Percentiles rank a stretch among this genome's conserved stretches.
phyloP scores from a whole-genome alignment of 2,888 invertebrate species.

The Smittia sp. region DNA sequence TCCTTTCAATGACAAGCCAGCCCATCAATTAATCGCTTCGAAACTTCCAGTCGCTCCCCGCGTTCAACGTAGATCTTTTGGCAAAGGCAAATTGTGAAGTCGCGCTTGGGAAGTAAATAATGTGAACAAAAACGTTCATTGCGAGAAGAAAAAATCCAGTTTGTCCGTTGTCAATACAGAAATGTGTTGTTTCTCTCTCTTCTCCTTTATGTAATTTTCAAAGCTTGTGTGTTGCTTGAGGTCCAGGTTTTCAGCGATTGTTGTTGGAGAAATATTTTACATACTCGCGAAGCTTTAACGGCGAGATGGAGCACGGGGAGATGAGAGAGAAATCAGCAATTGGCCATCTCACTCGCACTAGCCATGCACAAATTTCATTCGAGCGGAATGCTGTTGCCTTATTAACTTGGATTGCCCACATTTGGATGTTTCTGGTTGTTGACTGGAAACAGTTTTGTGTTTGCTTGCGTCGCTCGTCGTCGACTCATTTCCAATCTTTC shows the following conservation, averaged over 20 bases:
- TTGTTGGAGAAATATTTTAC: slow-evolving; percentile 16
- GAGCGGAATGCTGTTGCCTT: slow-evolving; percentile 7
- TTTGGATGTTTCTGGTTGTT: not conserved
- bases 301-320: not conserved
- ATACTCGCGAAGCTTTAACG: slow-evolving; percentile 10
- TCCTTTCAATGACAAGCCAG: too few relatives aligned
- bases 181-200: not conserved
- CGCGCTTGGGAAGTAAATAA: slow-evolving; percentile 8
- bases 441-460: slow-evolving; percentile 13
- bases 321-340: not conserved
- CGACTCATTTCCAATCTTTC: not conserved
- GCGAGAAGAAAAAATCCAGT: slow-evolving; percentile 21
- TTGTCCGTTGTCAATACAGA: slow-evolving; percentile 27
- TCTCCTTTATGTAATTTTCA: slow-evolving; percentile 13
- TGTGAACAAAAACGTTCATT: not conserved
- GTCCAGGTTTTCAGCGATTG: slow-evolving; percentile 5
- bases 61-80: not conserved
- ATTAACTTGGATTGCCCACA: not conserved
- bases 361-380: slow-evolving; percentile 16
- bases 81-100: slow-evolving; percentile 24
- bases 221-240: slow-evolving; percentile 13
- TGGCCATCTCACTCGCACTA: not conserved
- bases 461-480: not conserved
- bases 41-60: too few relatives aligned
- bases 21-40: too few relatives aligned